Evolutionary conservation across 1,140 invertebrate genomes (phyloP), one percentile per base, ranked within the genome.

Genomic region (Pollicipes pollicipes): DNA sequence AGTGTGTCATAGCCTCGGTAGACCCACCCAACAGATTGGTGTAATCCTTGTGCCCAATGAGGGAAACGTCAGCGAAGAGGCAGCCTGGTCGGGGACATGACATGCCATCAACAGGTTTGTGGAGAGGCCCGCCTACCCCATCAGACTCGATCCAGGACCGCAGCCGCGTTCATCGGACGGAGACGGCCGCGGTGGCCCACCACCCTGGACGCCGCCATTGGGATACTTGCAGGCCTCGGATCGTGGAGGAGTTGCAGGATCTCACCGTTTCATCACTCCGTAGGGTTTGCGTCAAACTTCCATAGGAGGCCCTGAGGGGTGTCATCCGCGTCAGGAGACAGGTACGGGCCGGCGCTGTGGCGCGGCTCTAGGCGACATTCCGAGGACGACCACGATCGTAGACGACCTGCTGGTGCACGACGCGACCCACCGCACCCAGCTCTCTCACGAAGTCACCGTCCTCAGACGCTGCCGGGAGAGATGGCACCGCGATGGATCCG

Each of bases 1-100:
- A 28, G 74, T n/a, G 72, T 24, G 75, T 80, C 26, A 80, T 78
- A 29, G 74, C 74, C 66, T 75, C 70, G 45, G 78, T 78, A 2
- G 67, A 69, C 13, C n/a, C 37, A 73, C 21, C 28, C 37, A 4
- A 70, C 72, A 21, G 72, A 17, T 2, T 73, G 72, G 72, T 68
- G 69, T 32, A 72, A 73, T 24, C 73, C 0, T 70, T 73, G 21
- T 67, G 73, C 0, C 64, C 70, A 10, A 69, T 74, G 3, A n/a
- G 63, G 67, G 0, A 70, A 74, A 58, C 70, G 68, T 3, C 32
- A 24, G 24, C 30, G 21, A 10, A 72, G 73, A 3, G 69, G 68
- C n/a, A 69, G 72, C 24, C 29, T 75, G 17, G 70, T 68, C 66
- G 74, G 75, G 1, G 74, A 75, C 70, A 32, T 75, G 26, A 74